Conservation (phyloP, 2,888 invertebrate genomes). For the Cantharis rustica region DNA sequence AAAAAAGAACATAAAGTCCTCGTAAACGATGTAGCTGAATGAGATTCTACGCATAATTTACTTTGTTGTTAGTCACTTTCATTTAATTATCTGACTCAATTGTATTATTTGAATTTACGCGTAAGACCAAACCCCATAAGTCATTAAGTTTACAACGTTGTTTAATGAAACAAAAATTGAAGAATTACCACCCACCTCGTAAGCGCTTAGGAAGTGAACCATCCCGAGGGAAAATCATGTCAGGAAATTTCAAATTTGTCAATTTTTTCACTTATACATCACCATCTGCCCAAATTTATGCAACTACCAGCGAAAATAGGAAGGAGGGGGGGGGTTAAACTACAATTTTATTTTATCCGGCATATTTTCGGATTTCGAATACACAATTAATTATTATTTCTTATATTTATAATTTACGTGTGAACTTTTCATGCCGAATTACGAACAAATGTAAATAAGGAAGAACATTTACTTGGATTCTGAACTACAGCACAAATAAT, state of each 20-base stretch:
- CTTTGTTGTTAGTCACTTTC: constrained; percentile 37
- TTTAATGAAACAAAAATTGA: background rate
- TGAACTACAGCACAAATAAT: too few relatives aligned
- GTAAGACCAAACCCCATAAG: background rate
- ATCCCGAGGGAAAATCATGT: background rate
- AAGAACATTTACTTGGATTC: too few relatives aligned
- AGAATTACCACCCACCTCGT: background rate
- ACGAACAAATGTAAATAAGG: too few relatives aligned
- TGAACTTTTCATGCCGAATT: too few relatives aligned
- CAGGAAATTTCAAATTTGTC: background rate
- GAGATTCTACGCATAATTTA: constrained; percentile 46
- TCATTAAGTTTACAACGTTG: background rate
- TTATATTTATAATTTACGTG: too few relatives aligned
- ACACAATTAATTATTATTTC: too few relatives aligned
- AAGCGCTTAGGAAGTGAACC: background rate
- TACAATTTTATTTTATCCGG: too few relatives aligned
- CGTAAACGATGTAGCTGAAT: constrained; percentile 51
- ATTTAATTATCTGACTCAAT: constrained; percentile 26
- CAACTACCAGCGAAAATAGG: background rate
- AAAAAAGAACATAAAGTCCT: constrained; percentile 42
- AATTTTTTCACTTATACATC: background rate
- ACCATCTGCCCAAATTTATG: background rate
- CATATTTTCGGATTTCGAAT: too few relatives aligned
- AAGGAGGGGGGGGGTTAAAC: too few relatives aligned
- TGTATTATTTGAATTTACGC: background rate